These are phyloP conservation scores for Periparus ater DNA, from an alignment of 2,797 vertebrate genomes.

Conservation along the genomic window DNA sequence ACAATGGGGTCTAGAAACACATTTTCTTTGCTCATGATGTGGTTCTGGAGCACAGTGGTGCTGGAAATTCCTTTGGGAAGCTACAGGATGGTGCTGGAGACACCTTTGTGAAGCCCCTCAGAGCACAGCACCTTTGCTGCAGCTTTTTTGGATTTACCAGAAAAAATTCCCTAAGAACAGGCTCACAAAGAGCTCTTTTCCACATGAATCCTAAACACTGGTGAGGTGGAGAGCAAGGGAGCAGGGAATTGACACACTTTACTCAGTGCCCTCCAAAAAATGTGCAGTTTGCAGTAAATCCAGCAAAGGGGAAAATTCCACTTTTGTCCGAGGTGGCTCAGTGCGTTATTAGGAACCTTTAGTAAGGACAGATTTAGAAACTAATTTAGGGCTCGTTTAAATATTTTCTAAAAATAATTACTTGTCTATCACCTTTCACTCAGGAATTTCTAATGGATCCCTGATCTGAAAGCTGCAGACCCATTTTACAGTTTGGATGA, in stretches of 20 bases:
- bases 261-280: not conserved
- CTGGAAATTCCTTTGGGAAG: not conserved
- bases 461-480: not conserved
- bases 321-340: not conserved
- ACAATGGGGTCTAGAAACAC: accelerated
- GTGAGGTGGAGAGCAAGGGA: not conserved
- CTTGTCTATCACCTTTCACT: not conserved
- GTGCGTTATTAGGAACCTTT: not conserved
- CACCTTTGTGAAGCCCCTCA: not conserved
- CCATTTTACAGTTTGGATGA: not conserved
- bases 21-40: accelerated
- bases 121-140: not conserved
- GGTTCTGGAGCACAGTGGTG: not conserved
- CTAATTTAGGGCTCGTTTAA: constrained; percentile 40
- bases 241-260: not conserved
- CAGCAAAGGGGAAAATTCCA: constrained; percentile 22
- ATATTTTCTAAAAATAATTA: constrained; percentile 37
- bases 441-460: not conserved
- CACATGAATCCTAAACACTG: not conserved
- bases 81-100: not conserved
- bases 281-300: not conserved
- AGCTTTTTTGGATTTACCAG: not conserved
- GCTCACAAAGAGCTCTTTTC: not conserved
- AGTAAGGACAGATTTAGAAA: constrained; percentile 32
- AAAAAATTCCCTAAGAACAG: not conserved